These are phyloP conservation scores for Myzus persicae DNA, from an alignment of 1,140 invertebrate genomes.

Conservation along the genomic window DNA sequence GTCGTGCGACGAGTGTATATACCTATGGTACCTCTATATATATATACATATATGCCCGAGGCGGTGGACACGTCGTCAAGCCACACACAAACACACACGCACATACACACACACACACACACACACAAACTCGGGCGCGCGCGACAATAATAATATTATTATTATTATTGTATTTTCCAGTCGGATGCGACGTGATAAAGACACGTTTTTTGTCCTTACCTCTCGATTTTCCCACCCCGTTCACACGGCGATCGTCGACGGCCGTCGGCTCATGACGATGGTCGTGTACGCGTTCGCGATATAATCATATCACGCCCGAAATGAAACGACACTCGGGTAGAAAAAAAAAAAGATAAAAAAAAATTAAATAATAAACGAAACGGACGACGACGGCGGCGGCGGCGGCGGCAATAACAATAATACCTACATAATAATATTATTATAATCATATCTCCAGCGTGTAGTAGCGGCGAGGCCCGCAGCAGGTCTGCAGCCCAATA, in stretches of 20 bases:
- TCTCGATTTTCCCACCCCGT: constrained; percentile 10
- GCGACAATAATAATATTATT: constrained; percentile 33
- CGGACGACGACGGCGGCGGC: not conserved
- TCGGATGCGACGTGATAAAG: constrained; percentile 44
- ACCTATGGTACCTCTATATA: not conserved
- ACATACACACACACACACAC: no score
- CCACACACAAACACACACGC: not conserved
- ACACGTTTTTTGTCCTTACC: constrained; percentile 3
- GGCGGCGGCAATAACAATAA: not conserved
- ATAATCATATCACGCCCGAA: constrained; percentile 43
- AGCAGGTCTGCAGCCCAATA: constrained; percentile 1
- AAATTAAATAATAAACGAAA: constrained; percentile 12
- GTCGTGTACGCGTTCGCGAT: constrained; percentile 24
- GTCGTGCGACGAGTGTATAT: not conserved
- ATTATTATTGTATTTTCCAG: constrained; percentile 27
- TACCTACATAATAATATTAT: not conserved
- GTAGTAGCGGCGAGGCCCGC: not conserved
- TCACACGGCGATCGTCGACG: not conserved
- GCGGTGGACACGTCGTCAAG: constrained; percentile 8
- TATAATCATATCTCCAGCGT: not conserved
- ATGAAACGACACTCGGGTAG: not conserved
- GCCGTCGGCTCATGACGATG: not conserved
- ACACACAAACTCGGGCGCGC: not conserved
- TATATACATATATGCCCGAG: not conserved
- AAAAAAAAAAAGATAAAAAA: not conserved